Conservation (phyloP, 2,797 vertebrate species). For the Clarias pachynema region DNA sequence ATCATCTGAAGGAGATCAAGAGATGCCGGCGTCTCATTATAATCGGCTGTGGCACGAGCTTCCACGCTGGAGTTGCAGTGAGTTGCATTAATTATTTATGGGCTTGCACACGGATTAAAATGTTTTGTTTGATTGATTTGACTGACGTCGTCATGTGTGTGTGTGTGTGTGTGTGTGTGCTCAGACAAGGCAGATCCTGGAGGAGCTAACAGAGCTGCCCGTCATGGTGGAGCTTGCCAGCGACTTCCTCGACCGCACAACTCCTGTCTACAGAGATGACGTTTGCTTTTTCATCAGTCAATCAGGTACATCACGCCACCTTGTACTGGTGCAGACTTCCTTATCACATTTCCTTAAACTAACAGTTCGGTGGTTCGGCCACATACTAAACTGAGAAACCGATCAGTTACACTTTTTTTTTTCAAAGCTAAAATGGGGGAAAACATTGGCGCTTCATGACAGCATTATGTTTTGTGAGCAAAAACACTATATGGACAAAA, state of each 20-base stretch:
- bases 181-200: slow-evolving; percentile 91
- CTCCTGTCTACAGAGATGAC: slow-evolving; percentile 95
- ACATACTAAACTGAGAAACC: too few relatives aligned
- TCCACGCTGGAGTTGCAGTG: slow-evolving; percentile 92
- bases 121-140: not conserved
- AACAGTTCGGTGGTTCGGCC: not conserved
- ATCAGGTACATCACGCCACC: slow-evolving; percentile 77
- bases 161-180: not conserved
- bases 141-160: not conserved
- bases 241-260: slow-evolving; percentile 94
- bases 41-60: slow-evolving; percentile 95
- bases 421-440: not conserved
- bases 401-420: too few relatives aligned
- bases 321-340: not conserved
- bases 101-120: not conserved
- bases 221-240: slow-evolving; percentile 98
- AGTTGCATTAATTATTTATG: slow-evolving; percentile 57
- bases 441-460: not conserved
- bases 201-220: slow-evolving; percentile 92
- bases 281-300: slow-evolving; percentile 97
- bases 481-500: too few relatives aligned
- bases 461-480: not conserved
- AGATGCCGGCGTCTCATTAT: slow-evolving; percentile 89
- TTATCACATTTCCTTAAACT: not conserved
- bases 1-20: slow-evolving; percentile 93